Percentiles rank a stretch among this genome's conserved stretches.
phyloP scores from a whole-genome alignment of 2,888 invertebrate species.

The Dasypolia templi region DNA sequence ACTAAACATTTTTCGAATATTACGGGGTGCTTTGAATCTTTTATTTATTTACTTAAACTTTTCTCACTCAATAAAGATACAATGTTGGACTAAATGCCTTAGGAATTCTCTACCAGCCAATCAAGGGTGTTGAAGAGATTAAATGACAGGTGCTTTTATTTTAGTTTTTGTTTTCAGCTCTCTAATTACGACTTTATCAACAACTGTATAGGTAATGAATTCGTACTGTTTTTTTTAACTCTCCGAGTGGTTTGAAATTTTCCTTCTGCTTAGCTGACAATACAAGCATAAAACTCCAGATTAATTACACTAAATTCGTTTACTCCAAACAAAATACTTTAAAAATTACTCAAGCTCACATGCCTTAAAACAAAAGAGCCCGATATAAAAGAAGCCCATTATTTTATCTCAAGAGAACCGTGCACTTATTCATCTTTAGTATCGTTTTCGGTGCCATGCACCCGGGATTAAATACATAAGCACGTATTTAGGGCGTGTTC shows the following conservation, averaged over 20 bases:
- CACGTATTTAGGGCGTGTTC: slow-evolving; percentile 20
- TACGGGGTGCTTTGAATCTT: background rate
- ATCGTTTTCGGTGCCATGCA: slow-evolving; percentile 53
- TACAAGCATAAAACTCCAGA: background rate
- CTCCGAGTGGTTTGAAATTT: background rate
- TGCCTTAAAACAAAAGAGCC: slow-evolving; percentile 16
- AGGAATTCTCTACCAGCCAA: background rate
- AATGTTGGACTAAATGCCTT: no score
- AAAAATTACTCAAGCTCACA: slow-evolving; percentile 8
- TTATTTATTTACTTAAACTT: no score
- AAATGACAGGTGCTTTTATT: background rate
- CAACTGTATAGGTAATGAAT: no score
- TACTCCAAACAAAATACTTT: background rate
- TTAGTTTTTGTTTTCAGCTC: background rate
- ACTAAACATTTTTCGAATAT: no score
- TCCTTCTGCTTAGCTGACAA: no score
- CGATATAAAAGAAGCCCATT: slow-evolving; percentile 44
- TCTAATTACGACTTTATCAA: background rate
- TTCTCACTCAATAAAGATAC: background rate
- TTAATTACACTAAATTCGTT: background rate
- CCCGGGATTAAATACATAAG: slow-evolving; percentile 39
- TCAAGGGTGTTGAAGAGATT: background rate
- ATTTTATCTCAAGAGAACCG: slow-evolving; percentile 36
- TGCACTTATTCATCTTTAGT: slow-evolving; percentile 53
- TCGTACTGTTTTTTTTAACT: no score